Evolutionary conservation across 2,113 vertebrate genomes (phyloP).

Genomic region (cat (Felis catus)): DNA sequence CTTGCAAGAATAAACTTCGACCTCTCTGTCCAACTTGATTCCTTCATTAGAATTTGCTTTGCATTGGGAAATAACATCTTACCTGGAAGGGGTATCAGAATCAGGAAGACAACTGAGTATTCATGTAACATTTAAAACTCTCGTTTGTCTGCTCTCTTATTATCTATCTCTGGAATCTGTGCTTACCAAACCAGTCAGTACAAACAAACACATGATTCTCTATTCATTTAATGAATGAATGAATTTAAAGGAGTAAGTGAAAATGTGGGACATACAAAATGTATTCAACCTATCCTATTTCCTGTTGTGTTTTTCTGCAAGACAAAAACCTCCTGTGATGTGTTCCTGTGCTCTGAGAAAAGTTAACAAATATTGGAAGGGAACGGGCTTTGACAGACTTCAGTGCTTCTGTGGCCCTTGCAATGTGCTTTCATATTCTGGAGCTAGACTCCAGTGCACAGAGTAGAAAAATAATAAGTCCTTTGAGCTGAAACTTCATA

Average conservation of each 20-base stretch:
- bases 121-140: background rate
- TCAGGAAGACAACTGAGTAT: background rate
- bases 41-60: background rate
- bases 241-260: background rate
- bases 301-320: slow-evolving; percentile 1
- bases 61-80: background rate
- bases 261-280: background rate
- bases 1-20: background rate
- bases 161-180: background rate
- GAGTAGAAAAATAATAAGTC: slow-evolving; percentile 56
- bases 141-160: background rate
- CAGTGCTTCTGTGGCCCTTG: background rate
- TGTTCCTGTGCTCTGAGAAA: slow-evolving; percentile 21
- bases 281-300: background rate
- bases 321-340: slow-evolving; percentile 36
- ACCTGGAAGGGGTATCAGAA: background rate
- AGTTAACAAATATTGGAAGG: slow-evolving; percentile 36
- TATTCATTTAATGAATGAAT: background rate
- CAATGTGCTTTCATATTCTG: slow-evolving; percentile 37
- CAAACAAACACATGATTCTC: background rate
- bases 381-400: slow-evolving; percentile 34
- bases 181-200: background rate
- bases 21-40: background rate
- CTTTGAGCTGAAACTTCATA: slow-evolving; percentile 60
- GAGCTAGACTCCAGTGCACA: background rate